These are phyloP conservation scores for roundworm (Caenorhabditis elegans) DNA, from an alignment of 1,140 invertebrate species.

Conservation along the genomic window DNA sequence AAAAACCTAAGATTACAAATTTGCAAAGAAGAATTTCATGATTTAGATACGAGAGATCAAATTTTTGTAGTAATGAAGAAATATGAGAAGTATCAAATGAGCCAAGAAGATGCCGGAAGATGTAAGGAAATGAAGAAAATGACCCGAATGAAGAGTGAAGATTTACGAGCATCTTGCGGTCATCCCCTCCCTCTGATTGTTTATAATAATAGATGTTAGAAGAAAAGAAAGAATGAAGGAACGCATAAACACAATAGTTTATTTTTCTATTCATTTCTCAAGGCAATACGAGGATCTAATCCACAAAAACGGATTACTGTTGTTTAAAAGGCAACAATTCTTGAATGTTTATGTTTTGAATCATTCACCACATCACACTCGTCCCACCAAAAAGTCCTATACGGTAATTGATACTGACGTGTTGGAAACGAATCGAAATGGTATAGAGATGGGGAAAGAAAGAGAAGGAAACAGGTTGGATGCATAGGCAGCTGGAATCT, in stretches of 20 bases:
- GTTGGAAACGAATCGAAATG: background rate
- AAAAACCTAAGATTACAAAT: too few species aligned
- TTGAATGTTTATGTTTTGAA: slow-evolving; percentile 3
- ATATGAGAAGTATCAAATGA: background rate
- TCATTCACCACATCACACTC: too few species aligned
- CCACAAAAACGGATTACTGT: too few species aligned
- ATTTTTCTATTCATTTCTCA: background rate
- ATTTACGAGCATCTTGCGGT: slow-evolving; percentile 9
- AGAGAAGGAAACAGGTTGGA: background rate
- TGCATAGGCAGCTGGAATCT: background rate
- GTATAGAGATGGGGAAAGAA: too few species aligned
- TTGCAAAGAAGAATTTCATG: too few species aligned
- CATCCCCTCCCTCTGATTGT: background rate
- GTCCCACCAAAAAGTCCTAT: background rate
- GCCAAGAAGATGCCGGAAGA: background rate
- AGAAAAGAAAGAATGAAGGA: background rate
- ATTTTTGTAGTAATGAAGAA: too few species aligned
- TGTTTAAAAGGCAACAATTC: too few species aligned
- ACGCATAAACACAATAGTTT: slow-evolving; percentile 15
- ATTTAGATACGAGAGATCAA: too few species aligned
- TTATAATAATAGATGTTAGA: background rate
- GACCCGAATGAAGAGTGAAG: background rate
- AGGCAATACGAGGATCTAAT: background rate
- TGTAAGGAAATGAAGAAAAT: background rate
- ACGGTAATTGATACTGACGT: slow-evolving; percentile 23